Evolutionary conservation across 2,113 vertebrate species (phyloP).

Genomic region (Crotalus helleri): DNA sequence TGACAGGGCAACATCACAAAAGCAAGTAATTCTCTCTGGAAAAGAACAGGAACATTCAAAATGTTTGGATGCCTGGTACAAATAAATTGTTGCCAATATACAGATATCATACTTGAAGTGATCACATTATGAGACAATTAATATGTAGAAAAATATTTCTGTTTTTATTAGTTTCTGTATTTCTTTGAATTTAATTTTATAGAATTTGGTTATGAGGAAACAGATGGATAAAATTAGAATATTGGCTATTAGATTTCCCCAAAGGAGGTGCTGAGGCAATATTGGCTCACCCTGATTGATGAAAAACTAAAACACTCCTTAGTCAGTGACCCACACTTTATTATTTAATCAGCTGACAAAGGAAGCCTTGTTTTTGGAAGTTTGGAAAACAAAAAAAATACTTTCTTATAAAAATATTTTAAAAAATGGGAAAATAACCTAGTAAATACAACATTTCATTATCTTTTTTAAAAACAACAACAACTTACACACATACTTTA

Average conservation of each 20-base stretch:
- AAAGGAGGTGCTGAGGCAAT: constrained; percentile 31
- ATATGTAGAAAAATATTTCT: constrained; percentile 5
- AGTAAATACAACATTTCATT: neutral
- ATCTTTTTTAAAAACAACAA: neutral
- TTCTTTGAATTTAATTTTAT: constrained; percentile 16
- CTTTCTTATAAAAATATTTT: constrained; percentile 4
- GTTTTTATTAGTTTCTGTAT: constrained; percentile 19
- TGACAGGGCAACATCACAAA: neutral
- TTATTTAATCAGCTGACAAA: constrained; percentile 70
- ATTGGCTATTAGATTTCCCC: constrained; percentile 42
- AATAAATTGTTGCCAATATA: neutral
- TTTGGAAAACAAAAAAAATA: constrained; percentile 43
- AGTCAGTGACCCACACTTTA: constrained; percentile 46
- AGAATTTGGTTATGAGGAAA: constrained; percentile 25
- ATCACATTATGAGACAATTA: neutral
- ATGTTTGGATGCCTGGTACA: constrained; percentile 2
- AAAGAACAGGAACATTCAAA: neutral
- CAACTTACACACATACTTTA: neutral
- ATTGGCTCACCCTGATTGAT: constrained; percentile 61
- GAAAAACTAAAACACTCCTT: constrained; percentile 48
- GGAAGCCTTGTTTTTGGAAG: constrained; percentile 43
- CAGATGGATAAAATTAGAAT: constrained; percentile 30
- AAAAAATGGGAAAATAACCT: neutral
- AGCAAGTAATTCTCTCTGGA: constrained; percentile 7
- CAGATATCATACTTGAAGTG: neutral